Percentiles rank a stretch among this genome's conserved stretches.
Conservation (phyloP, 2,113 vertebrate species). For the Alethe diademata region DNA sequence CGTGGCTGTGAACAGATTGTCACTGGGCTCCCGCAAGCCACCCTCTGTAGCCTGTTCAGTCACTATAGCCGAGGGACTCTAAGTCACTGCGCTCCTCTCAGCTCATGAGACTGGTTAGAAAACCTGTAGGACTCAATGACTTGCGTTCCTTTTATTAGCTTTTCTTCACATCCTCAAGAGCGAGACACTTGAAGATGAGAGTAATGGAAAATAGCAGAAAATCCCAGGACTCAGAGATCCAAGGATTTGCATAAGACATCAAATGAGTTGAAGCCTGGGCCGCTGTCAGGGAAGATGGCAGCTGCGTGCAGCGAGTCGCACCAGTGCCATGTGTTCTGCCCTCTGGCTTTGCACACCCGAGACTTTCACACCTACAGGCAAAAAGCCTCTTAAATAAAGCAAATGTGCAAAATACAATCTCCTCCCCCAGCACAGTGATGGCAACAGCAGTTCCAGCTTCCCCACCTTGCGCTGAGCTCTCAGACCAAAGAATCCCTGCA, state of each 20-base stretch:
- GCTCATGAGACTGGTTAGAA: neutral
- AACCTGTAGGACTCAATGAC: neutral
- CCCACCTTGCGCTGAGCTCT: neutral
- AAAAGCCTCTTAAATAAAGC: conserved; percentile 9
- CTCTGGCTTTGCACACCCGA: conserved; percentile 29
- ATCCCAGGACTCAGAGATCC: conserved; percentile 24
- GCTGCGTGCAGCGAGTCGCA: neutral
- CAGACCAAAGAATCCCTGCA: neutral
- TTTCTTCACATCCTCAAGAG: conserved; percentile 14
- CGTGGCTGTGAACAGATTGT: fast-evolving
- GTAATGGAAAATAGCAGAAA: conserved; percentile 46
- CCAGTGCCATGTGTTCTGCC: conserved; percentile 41
- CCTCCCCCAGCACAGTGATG: fast-evolving
- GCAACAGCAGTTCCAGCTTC: fast-evolving
- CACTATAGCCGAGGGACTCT: fast-evolving
- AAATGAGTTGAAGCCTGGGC: conserved; percentile 35
- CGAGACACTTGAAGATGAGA: conserved; percentile 26
- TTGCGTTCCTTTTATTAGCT: conserved; percentile 28
- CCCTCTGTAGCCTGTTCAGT: fast-evolving
- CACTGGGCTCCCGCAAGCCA: fast-evolving
- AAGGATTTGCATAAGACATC: conserved; percentile 64
- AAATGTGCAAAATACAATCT: neutral
- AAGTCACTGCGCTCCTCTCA: neutral
- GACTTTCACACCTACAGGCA: conserved; percentile 22
- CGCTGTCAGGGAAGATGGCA: neutral